Evolutionary conservation across 2,888 invertebrate genomes (phyloP).

Genomic region (Unio pictorum): DNA sequence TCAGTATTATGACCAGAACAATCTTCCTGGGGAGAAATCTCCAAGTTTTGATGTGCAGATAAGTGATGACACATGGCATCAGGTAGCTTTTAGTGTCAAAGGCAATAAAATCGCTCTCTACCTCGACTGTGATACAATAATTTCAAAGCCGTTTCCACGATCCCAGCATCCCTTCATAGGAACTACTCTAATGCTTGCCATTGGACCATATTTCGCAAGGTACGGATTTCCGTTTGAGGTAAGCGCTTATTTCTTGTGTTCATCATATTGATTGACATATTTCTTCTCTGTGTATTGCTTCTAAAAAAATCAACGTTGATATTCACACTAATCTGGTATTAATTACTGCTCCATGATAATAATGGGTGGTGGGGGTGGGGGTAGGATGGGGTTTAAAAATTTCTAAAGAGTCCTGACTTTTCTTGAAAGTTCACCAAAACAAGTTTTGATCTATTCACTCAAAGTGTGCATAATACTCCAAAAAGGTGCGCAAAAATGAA

Average conservation of each 20-base stretch:
- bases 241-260: slow-evolving; percentile 1
- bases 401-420: too few species aligned
- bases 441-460: too few species aligned
- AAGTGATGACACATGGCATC: slow-evolving; percentile 54
- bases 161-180: slow-evolving; percentile 5
- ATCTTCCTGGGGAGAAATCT: slow-evolving; percentile 25
- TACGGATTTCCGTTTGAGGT: slow-evolving; percentile 50
- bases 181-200: slow-evolving; percentile 36
- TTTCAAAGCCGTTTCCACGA: slow-evolving; percentile 21
- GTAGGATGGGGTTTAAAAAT: too few species aligned
- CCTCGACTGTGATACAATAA: slow-evolving; percentile 52
- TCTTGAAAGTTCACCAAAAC: too few species aligned
- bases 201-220: slow-evolving; percentile 50
- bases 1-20: slow-evolving; percentile 34
- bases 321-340: too few species aligned
- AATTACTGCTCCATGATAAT: too few species aligned
- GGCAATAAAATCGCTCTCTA: slow-evolving; percentile 41
- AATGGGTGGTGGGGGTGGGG: too few species aligned
- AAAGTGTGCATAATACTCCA: too few species aligned
- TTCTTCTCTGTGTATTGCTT: too few species aligned
- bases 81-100: slow-evolving; percentile 49
- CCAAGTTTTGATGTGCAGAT: slow-evolving; percentile 43
- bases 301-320: too few species aligned
- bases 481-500: too few species aligned
- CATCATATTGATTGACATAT: too few species aligned